phyloP scores from a whole-genome alignment of 2,888 invertebrate species.

The Nyleta sp. region DNA sequence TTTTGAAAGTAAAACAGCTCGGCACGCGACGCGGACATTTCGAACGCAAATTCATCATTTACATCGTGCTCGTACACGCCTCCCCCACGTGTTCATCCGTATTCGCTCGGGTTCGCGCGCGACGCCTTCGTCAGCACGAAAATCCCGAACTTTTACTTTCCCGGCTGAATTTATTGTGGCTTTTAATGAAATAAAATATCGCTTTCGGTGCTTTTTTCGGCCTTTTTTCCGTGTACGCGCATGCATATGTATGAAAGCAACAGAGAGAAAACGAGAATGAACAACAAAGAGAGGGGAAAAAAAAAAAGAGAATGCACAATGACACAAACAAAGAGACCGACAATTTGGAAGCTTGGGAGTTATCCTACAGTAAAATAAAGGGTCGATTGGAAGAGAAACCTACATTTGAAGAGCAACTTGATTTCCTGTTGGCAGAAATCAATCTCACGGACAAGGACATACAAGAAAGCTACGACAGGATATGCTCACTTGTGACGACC shows the following conservation, averaged over 20 bases:
- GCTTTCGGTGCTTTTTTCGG: constrained; percentile 6
- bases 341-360: no score
- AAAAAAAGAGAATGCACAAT: no score
- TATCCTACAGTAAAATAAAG: constrained; percentile 71
- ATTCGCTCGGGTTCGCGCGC: not conserved
- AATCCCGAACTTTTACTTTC: constrained; percentile 47
- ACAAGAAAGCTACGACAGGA: constrained; percentile 69
- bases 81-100: not conserved
- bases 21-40: constrained; percentile 41
- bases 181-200: constrained; percentile 54
- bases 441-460: constrained; percentile 70
- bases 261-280: no score
- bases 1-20: constrained; percentile 45
- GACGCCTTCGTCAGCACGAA: constrained; percentile 27
- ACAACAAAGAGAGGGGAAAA: not conserved
- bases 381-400: constrained; percentile 66
- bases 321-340: no score
- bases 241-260: constrained; percentile 7
- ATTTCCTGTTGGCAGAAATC: constrained; percentile 70
- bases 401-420: constrained; percentile 73
- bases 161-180: constrained; percentile 35
- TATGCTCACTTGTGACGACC: constrained; percentile 69
- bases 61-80: not conserved
- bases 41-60: constrained; percentile 35
- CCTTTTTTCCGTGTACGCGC: not conserved